These are phyloP conservation scores for Pipistrellus pipistrellus DNA, from an alignment of 2,797 vertebrate genomes.

Conservation along the genomic window DNA sequence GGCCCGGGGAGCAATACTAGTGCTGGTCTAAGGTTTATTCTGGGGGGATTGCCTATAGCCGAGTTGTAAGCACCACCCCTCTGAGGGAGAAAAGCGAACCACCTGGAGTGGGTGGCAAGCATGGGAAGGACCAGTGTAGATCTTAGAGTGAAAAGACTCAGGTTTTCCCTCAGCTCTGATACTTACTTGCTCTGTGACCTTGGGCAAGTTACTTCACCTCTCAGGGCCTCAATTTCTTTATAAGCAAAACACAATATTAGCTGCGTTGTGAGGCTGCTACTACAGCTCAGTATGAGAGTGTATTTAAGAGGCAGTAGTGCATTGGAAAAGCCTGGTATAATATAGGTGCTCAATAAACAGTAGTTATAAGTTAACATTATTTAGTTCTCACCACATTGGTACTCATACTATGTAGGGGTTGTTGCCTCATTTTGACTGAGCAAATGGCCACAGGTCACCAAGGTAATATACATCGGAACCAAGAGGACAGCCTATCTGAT, in stretches of 20 bases:
- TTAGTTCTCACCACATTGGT: background rate
- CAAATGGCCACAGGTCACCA: background rate
- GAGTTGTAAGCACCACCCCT: background rate
- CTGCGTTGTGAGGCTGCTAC: background rate
- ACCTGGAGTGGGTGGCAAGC: rapidly evolving
- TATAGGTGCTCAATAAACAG: background rate
- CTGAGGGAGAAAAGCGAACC: background rate
- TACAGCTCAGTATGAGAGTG: background rate
- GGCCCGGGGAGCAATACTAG: background rate
- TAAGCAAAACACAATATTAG: background rate
- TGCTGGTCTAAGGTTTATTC: background rate
- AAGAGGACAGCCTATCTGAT: background rate
- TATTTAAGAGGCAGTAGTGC: background rate
- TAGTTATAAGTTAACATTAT: background rate
- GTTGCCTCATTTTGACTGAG: background rate
- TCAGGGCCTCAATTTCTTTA: constrained; percentile 13
- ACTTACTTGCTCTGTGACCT: background rate
- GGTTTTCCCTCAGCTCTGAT: background rate
- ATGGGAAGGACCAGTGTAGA: background rate
- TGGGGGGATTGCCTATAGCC: background rate
- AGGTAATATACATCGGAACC: background rate
- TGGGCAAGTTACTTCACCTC: background rate
- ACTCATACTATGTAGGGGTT: background rate
- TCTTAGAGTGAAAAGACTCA: background rate
- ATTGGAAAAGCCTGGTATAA: background rate